Base-by-base conservation (phyloP, 2,888 invertebrate species). In the Drosophila testacea region DNA sequence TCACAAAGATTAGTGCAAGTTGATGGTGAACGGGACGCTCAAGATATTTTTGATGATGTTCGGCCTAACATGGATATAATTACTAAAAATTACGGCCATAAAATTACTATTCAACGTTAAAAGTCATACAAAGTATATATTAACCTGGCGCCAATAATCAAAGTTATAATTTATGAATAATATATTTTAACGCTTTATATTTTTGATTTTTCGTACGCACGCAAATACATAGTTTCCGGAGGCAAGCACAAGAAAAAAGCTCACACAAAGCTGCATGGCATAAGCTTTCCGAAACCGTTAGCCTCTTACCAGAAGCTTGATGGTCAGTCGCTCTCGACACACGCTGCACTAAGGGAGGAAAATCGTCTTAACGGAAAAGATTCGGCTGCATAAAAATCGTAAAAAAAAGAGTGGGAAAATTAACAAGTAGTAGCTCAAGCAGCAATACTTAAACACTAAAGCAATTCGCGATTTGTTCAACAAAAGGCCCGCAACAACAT, bases 41-140 rank as follows among this genome's bases (percentile, higher is more conserved):
- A 97, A 63, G 94, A 93, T 6, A 96, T 98, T 87, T 98, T 97
- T 90, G 92, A 84, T 0, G 95, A 97, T 86, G 96, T 96, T 28
- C 92, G 93, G 73, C 89, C 91, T 52, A 93, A 94, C 63, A 91
- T 96, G 61, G 95, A 96, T 89, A 93, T 93, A 0, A 74, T 94
- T 48, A 72, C 91, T n/a, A 82, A 86, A 28, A 88, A 85, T 13
- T 59, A 32, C 6, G 62, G 28, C 11, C 27, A 38, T 32, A 28
- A 22, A n/a, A 63, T 65, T 16, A n/a, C 13, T 27, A 74, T 69
- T 27, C 7, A 10, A 32, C 63, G 36, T 28, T 72, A 28, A 36
- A 34, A n/a, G 32, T 28, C 48, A 48, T 48, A 34, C 48, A 48
- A 36, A 50, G 3, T 11, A 36, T 28, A 56, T 48, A 22, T 38